These are phyloP conservation scores for Drosophila koepferae DNA, from an alignment of 2,888 invertebrate genomes.

Conservation along the genomic window DNA sequence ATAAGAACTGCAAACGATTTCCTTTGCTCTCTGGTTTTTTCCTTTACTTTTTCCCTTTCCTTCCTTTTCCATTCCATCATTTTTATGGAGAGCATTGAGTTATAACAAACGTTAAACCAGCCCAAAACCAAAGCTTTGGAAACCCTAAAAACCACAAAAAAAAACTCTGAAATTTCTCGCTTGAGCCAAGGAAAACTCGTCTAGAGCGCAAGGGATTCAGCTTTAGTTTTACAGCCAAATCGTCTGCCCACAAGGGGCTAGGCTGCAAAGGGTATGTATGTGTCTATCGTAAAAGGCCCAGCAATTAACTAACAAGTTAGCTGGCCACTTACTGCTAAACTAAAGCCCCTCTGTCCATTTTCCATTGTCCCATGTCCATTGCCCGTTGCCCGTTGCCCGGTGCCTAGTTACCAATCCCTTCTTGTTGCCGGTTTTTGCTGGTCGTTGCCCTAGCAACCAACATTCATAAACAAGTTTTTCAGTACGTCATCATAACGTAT, in stretches of 20 bases:
- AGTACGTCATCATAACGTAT: slow-evolving; percentile 57
- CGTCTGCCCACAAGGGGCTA: neutral
- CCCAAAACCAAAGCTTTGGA: neutral
- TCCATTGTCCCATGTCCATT: neutral
- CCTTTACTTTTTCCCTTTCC: too few relatives aligned
- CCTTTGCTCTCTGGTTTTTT: neutral
- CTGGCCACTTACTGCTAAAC: slow-evolving; percentile 40
- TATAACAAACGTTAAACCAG: too few relatives aligned
- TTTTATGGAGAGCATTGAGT: neutral
- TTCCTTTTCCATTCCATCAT: neutral
- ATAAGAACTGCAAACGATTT: too few relatives aligned
- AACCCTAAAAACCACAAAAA: neutral
- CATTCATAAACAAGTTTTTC: slow-evolving; percentile 75
- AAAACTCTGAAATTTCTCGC: neutral
- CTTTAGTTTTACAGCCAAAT: slow-evolving; percentile 12
- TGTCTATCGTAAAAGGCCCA: slow-evolving; percentile 15
- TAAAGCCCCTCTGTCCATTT: slow-evolving; percentile 16
- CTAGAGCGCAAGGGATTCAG: neutral
- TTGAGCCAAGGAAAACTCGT: neutral
- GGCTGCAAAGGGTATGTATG: slow-evolving; percentile 2
- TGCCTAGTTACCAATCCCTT: slow-evolving; percentile 28
- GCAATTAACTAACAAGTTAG: slow-evolving; percentile 63
- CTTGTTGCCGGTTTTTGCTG: slow-evolving; percentile 44
- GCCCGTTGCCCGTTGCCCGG: slow-evolving; percentile 8
- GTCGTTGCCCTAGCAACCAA: slow-evolving; percentile 80